These are phyloP conservation scores for Abscondita cerata DNA, from an alignment of 2,888 invertebrate genomes.

Conservation along the genomic window DNA sequence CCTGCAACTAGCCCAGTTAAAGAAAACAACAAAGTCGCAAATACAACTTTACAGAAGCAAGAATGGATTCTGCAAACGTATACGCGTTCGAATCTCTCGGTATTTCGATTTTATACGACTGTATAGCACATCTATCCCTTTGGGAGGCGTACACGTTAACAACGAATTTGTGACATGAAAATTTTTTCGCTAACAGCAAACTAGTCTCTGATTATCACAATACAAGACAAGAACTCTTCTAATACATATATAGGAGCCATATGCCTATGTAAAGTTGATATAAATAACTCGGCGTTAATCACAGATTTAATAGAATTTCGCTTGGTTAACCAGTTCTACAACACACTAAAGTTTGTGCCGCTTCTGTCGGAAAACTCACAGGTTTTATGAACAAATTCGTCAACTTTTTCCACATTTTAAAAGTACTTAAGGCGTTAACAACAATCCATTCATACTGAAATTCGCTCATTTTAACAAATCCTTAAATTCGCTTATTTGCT, in stretches of 20 bases:
- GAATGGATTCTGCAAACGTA: slow-evolving; percentile 74
- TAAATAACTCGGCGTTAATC: slow-evolving; percentile 49
- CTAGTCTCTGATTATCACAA: slow-evolving; percentile 62
- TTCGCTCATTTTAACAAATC: slow-evolving; percentile 50
- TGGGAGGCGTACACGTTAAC: slow-evolving; percentile 68
- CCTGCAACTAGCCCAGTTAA: slow-evolving; percentile 42
- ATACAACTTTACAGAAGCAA: slow-evolving; percentile 53
- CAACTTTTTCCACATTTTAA: slow-evolving; percentile 50
- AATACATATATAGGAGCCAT: slow-evolving; percentile 58
- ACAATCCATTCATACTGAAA: slow-evolving; percentile 54
- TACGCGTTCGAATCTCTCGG: slow-evolving; percentile 73
- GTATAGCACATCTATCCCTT: slow-evolving; percentile 67
- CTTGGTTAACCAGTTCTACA: slow-evolving; percentile 64
- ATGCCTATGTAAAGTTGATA: slow-evolving; percentile 50
- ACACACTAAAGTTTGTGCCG: too few species aligned
- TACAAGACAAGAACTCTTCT: slow-evolving; percentile 49
- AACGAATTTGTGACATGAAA: slow-evolving; percentile 70
- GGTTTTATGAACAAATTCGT: slow-evolving; percentile 48
- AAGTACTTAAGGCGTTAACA: slow-evolving; percentile 49
- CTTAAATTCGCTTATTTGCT: slow-evolving; percentile 47
- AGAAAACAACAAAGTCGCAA: not conserved
- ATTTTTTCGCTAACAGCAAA: slow-evolving; percentile 67
- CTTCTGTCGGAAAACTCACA: too few species aligned
- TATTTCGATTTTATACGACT: slow-evolving; percentile 68
- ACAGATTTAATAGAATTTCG: slow-evolving; percentile 50